These are phyloP conservation scores for Psittacara wagleri DNA, from an alignment of 2,113 vertebrate genomes.

Conservation along the genomic window DNA sequence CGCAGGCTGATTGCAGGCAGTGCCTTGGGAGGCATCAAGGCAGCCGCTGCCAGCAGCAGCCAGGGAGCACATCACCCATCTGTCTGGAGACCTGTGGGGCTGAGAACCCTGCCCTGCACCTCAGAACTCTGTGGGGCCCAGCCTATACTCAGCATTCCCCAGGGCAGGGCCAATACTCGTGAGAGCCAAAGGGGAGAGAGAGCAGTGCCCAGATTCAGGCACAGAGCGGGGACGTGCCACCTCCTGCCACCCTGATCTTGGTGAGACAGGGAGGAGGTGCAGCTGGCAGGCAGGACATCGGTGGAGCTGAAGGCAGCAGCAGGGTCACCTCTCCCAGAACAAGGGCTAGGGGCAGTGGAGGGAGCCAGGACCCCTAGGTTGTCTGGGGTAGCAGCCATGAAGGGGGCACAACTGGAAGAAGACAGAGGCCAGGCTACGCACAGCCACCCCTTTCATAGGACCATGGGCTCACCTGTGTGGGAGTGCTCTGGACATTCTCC, in stretches of 20 bases:
- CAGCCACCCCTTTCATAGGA: neutral
- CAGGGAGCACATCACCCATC: neutral
- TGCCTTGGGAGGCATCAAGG: neutral
- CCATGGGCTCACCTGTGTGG: fast-evolving
- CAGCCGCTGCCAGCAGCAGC: neutral
- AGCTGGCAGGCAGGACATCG: neutral
- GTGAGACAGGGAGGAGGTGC: neutral
- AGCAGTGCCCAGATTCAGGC: neutral
- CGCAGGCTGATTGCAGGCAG: fast-evolving
- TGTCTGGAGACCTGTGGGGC: neutral
- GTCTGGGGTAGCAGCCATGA: neutral
- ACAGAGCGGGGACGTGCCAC: neutral
- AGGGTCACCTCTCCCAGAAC: neutral
- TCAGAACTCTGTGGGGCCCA: neutral
- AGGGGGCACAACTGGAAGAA: neutral
- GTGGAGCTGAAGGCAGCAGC: neutral
- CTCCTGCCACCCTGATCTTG: fast-evolving
- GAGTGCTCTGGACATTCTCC: neutral
- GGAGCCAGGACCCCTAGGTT: neutral
- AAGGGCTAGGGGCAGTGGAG: neutral
- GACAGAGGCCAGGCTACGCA: neutral
- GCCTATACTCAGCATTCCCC: neutral
- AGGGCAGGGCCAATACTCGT: neutral
- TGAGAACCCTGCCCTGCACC: neutral
- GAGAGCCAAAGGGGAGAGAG: neutral